These are phyloP conservation scores for Idaea aversata DNA, from an alignment of 2,888 invertebrate species.

Conservation along the genomic window DNA sequence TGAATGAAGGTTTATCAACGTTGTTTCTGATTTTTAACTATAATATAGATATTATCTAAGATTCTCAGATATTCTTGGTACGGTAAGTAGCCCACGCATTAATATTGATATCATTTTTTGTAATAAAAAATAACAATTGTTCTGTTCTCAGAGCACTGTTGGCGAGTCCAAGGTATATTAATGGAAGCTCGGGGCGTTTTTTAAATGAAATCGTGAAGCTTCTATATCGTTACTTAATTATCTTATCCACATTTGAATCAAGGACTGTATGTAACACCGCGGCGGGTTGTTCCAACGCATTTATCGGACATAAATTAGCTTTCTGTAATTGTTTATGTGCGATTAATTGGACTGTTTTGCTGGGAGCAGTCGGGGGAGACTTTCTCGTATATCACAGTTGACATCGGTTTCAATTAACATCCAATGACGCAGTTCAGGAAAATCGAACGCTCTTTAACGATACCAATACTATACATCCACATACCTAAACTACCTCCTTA, in stretches of 20 bases:
- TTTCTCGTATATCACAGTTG: constrained; percentile 59
- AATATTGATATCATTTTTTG: not conserved
- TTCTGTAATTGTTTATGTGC: constrained; percentile 65
- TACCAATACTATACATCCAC: not conserved
- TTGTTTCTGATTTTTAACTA: too few relatives aligned
- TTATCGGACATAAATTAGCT: constrained; percentile 63
- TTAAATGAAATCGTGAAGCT: constrained; percentile 61
- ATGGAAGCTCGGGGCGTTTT: constrained; percentile 51
- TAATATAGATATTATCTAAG: too few relatives aligned
- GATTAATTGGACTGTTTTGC: constrained; percentile 59
- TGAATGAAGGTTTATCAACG: too few relatives aligned
- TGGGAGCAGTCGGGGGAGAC: constrained; percentile 41
- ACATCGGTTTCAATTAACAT: constrained; percentile 70
- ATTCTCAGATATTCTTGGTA: not conserved
- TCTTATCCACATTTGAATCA: constrained; percentile 52
- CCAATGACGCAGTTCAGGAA: constrained; percentile 49
- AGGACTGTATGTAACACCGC: constrained; percentile 38
- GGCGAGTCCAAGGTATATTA: constrained; percentile 40
- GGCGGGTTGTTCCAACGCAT: constrained; percentile 50
- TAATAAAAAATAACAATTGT: not conserved
- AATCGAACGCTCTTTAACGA: not conserved
- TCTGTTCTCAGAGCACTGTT: constrained; percentile 2
- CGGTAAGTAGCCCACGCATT: not conserved
- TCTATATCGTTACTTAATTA: constrained; percentile 53
- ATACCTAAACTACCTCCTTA: too few relatives aligned